Base-by-base conservation (phyloP, 2,113 vertebrate genomes). In the Leuciscus idus region DNA sequence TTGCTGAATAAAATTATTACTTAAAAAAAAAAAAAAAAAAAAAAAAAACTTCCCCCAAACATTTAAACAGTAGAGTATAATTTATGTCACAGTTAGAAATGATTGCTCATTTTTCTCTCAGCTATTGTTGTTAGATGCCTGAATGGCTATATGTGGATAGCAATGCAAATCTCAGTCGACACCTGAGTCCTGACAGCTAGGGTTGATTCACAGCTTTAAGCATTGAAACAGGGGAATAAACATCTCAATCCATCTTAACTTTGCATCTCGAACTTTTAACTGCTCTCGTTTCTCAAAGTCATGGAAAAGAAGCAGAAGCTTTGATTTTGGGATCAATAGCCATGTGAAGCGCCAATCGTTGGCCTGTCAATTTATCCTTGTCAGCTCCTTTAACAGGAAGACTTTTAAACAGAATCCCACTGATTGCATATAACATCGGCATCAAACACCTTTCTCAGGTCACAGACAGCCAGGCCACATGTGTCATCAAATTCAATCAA, bases 321-420 rank as follows among this genome's bases (percentile, higher is more conserved):
- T 83, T 62, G 64, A 84, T 84, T 87, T 48, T 78, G 70, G 33
- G 78, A 83, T 88, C 87, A 75, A 88, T 87, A 85, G 83, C 43
- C 43, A 15, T 0, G 39, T 73, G 79, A 86, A 62, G 39, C 55
- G 10, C 28, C 57, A 36, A 55, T 23, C 73, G 70, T 66, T 75
- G 59, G 13, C 55, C 3, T 74, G 76, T 81, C 76, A 46, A 81
- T 86, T 59, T 66, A 74, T 81, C 55, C 10, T 81, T 17, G 85
- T 81, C 55, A 39, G 64, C 50, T 59, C 30, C 76, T 80, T 85
- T 55, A 85, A 26, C n/a, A 9, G 83, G 33, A 33, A 75, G 55
- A 43, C 36, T 26, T 26, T 73, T 84, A 28, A 64, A 62, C 12
- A 30, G 15, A 73, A 26, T 23, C 4, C 39, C 66, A 26, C 52